Evolutionary conservation across 2,113 vertebrate species (phyloP).

Genomic region (Tachysurus fulvidraco): DNA sequence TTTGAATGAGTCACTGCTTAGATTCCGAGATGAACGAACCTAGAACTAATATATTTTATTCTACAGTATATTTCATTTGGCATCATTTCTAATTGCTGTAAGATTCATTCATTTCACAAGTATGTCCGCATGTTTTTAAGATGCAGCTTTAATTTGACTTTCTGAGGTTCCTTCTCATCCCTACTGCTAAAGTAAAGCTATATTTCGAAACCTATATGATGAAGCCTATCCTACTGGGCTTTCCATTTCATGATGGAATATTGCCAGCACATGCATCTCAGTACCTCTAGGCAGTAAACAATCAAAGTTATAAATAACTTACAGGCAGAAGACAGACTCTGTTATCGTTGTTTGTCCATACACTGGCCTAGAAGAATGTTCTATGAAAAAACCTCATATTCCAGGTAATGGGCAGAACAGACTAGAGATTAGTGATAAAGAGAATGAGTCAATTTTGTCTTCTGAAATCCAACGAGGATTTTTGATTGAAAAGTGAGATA

Average conservation of each 20-base stretch:
- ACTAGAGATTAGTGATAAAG: slow-evolving; percentile 38
- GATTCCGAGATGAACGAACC: neutral
- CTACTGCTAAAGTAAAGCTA: neutral
- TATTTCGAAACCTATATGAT: neutral
- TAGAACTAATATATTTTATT: neutral
- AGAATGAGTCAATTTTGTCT: neutral
- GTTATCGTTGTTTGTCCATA: slow-evolving; percentile 45
- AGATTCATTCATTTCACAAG: neutral
- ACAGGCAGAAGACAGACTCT: slow-evolving; percentile 1
- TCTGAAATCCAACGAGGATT: neutral
- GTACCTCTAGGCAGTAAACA: slow-evolving; percentile 32
- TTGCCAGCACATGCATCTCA: slow-evolving; percentile 3
- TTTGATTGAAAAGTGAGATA: neutral
- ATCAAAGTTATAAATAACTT: slow-evolving; percentile 45
- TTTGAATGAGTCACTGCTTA: slow-evolving; percentile 5
- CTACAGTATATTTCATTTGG: neutral
- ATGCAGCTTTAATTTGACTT: slow-evolving; percentile 2
- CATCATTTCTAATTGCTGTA: neutral
- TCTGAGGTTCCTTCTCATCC: neutral
- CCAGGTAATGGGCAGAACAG: slow-evolving; percentile 49
- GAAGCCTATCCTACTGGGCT: slow-evolving; percentile 7
- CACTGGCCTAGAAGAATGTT: slow-evolving; percentile 22
- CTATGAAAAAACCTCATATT: slow-evolving; percentile 56
- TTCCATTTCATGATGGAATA: slow-evolving; percentile 20
- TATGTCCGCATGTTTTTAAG: neutral